These are phyloP conservation scores for Branchellion lobata DNA, from an alignment of 2,888 invertebrate genomes.

Conservation along the genomic window DNA sequence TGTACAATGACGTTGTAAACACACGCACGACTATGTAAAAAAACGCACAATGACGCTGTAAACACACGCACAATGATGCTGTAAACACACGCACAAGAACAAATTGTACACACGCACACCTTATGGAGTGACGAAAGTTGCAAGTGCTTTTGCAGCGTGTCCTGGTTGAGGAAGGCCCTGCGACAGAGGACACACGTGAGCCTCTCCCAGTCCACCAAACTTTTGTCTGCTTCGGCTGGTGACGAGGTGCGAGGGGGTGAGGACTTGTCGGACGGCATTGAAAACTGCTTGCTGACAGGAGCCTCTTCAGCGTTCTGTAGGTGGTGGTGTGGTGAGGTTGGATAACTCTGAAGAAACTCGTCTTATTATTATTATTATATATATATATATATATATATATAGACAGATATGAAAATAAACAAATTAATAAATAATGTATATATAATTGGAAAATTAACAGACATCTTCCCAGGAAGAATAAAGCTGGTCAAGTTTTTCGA, in stretches of 20 bases:
- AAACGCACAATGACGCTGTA: background rate
- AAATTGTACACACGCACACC: slow-evolving; percentile 53
- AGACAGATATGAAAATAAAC: too few species aligned
- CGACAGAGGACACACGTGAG: slow-evolving; percentile 91
- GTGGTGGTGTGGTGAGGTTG: too few species aligned
- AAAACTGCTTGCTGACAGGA: too few species aligned
- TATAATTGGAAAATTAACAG: too few species aligned
- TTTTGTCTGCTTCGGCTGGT: slow-evolving; percentile 56
- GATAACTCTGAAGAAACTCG: too few species aligned
- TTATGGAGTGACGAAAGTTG: slow-evolving; percentile 91
- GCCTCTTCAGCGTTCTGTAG: background rate
- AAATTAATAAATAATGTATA: too few species aligned
- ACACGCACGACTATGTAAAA: too few species aligned
- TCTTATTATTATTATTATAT: too few species aligned
- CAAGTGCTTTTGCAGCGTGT: slow-evolving; percentile 84
- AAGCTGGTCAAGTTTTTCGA: slow-evolving; percentile 1
- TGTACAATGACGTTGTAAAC: too few species aligned
- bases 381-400: too few species aligned
- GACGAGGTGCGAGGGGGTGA: background rate
- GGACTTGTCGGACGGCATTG: background rate
- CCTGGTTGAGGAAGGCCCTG: slow-evolving; percentile 84
- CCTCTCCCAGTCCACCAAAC: slow-evolving; percentile 76
- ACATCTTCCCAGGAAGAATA: background rate
- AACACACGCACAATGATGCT: background rate
- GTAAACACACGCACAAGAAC: background rate